phyloP scores from a whole-genome alignment of 1,140 invertebrate species.

The Drosophila yakuba region DNA sequence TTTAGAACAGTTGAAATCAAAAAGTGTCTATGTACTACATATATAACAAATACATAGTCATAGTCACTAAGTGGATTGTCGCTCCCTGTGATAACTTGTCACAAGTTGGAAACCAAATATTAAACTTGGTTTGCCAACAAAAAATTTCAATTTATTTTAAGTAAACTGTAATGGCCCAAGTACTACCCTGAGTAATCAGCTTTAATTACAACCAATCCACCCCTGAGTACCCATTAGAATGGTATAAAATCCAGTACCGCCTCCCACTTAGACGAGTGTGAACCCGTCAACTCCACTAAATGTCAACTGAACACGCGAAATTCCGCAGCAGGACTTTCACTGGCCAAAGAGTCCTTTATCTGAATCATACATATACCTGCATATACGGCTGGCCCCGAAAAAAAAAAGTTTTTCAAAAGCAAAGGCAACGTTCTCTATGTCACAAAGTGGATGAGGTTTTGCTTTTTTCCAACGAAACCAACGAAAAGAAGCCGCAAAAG shows the following conservation, averaged over 20 bases:
- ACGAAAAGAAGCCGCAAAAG: slow-evolving; percentile 69
- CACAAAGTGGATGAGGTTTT: background rate
- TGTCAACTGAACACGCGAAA: slow-evolving; percentile 79
- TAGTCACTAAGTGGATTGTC: no score
- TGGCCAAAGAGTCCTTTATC: slow-evolving; percentile 49
- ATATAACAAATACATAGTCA: no score
- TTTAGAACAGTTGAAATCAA: no score
- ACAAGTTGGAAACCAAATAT: no score
- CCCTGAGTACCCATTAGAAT: slow-evolving; percentile 22
- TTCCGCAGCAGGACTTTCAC: slow-evolving; percentile 72
- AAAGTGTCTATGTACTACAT: no score
- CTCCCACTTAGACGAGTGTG: slow-evolving; percentile 68
- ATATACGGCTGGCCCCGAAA: slow-evolving; percentile 11
- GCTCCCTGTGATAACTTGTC: background rate
- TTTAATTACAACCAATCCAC: slow-evolving; percentile 26
- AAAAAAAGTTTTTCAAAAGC: slow-evolving; percentile 43
- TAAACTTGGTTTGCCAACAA: background rate
- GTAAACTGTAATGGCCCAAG: no score
- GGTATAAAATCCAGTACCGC: slow-evolving; percentile 61
- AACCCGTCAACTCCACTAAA: slow-evolving; percentile 76
- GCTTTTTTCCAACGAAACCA: no score
- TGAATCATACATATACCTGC: slow-evolving; percentile 46
- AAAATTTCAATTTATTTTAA: background rate
- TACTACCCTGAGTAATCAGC: slow-evolving; percentile 3
- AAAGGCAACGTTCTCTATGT: slow-evolving; percentile 40